These are phyloP conservation scores for Tachycineta bicolor DNA, from an alignment of 2,113 vertebrate genomes.

Conservation along the genomic window DNA sequence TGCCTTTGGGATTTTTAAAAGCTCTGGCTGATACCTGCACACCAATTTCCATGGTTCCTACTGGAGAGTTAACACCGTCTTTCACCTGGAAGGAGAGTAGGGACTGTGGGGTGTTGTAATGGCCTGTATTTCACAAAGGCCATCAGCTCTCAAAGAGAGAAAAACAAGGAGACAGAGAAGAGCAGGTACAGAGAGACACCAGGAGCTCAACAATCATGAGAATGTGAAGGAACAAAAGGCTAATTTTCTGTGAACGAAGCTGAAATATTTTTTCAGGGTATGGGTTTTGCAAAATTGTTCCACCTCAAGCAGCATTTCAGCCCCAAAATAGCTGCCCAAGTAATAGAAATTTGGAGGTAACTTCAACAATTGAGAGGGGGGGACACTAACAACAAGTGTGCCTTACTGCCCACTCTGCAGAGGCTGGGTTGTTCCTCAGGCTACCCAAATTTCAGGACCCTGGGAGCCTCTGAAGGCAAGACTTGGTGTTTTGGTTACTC, in stretches of 20 bases:
- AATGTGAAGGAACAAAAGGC: not conserved
- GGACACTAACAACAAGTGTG: not conserved
- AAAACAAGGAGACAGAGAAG: not conserved
- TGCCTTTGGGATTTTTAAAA: not conserved
- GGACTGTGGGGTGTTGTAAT: not conserved
- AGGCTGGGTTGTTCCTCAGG: not conserved
- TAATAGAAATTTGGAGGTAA: not conserved
- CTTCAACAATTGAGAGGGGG: not conserved
- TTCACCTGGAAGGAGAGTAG: not conserved
- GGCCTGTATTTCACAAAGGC: not conserved
- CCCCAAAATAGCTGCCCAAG: not conserved
- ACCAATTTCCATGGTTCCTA: not conserved
- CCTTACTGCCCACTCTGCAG: not conserved
- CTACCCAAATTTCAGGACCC: not conserved
- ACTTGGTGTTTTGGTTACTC: not conserved
- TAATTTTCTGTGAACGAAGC: not conserved
- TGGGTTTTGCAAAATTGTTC: not conserved
- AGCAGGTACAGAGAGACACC: not conserved
- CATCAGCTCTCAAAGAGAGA: not conserved
- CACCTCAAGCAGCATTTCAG: not conserved
- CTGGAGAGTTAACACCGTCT: not conserved
- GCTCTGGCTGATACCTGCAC: not conserved
- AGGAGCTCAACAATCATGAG: not conserved
- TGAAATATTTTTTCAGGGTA: not conserved
- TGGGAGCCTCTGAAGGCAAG: not conserved